phyloP scores from a whole-genome alignment of 2,888 invertebrate species.

The Agriopis marginaria region DNA sequence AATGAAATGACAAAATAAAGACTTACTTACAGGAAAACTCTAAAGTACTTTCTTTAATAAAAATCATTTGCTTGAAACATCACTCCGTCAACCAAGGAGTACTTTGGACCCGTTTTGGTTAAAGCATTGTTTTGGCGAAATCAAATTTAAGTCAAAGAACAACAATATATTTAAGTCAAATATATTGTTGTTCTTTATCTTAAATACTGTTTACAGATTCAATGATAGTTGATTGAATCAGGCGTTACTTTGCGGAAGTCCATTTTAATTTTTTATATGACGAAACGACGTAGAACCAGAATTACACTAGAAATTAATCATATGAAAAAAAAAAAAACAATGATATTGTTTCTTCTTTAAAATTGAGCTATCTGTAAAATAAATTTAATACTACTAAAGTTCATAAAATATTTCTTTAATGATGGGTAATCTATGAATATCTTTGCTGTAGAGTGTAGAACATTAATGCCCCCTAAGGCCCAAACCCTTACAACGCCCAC shows the following conservation, averaged over 20 bases:
- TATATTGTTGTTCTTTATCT: no score
- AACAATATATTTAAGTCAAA: no score
- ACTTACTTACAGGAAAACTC: background rate
- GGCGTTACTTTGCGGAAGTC: no score
- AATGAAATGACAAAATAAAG: slow-evolving; percentile 4
- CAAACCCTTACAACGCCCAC: slow-evolving; percentile 20
- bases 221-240: no score
- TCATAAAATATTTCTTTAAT: background rate
- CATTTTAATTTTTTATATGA: no score
- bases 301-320: no score
- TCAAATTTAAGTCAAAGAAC: no score
- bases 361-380: background rate
- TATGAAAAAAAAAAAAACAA: no score
- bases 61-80: background rate
- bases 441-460: background rate
- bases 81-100: background rate
- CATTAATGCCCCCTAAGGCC: background rate
- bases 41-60: background rate
- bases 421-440: background rate
- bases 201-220: no score
- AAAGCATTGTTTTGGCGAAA: background rate
- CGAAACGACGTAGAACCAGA: no score
- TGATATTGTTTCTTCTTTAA: no score
- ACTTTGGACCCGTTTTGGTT: background rate
- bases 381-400: background rate